Evolutionary conservation across 2,888 invertebrate genomes (phyloP).

Genomic region (Synanthedon andrenaeformis): DNA sequence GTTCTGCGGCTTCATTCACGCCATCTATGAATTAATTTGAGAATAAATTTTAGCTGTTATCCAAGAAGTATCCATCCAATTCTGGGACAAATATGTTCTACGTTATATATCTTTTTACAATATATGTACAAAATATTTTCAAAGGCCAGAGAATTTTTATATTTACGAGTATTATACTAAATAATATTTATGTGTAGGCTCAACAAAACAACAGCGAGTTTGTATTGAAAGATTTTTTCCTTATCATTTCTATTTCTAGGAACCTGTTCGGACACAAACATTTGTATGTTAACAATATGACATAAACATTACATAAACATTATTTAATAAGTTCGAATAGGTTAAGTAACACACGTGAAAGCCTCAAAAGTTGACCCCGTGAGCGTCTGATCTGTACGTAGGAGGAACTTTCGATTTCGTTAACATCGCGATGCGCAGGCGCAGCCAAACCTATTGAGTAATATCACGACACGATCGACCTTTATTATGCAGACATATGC

Average conservation of each 20-base stretch:
- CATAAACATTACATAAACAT: not conserved
- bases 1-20: no score
- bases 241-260: no score
- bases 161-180: no score
- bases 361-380: slow-evolving; percentile 35
- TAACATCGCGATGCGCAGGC: slow-evolving; percentile 11
- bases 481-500: slow-evolving; percentile 19
- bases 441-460: slow-evolving; percentile 8
- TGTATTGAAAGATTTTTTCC: no score
- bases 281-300: not conserved
- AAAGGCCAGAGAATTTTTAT: no score
- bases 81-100: no score
- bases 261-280: no score
- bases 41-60: no score
- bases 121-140: no score
- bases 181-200: not conserved
- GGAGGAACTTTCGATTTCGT: slow-evolving; percentile 50
- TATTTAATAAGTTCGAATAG: slow-evolving; percentile 32
- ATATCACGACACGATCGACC: slow-evolving; percentile 22
- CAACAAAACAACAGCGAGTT: not conserved
- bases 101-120: no score
- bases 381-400: slow-evolving; percentile 20
- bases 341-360: slow-evolving; percentile 54
- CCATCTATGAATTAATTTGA: no score
- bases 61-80: no score